Conservation (phyloP, 2,113 vertebrate species). For the Serilophus lunatus region DNA sequence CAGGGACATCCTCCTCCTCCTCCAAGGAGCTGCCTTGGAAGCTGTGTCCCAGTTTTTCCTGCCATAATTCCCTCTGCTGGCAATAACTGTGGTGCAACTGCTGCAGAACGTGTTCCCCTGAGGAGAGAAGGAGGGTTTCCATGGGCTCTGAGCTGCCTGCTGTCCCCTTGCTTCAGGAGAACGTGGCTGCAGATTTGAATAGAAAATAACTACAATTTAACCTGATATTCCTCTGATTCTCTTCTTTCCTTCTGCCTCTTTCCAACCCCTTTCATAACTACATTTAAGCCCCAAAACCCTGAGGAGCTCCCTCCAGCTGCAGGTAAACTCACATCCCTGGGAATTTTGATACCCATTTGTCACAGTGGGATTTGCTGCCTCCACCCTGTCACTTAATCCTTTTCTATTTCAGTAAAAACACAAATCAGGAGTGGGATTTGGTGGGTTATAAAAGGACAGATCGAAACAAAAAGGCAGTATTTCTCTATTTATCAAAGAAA, state of each 20-base stretch:
- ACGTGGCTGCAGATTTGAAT: not conserved
- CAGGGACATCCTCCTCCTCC: not conserved
- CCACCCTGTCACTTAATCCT: not conserved
- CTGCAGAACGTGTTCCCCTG: not conserved
- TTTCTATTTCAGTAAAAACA: not conserved
- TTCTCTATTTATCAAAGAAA: not conserved
- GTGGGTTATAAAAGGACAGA: not conserved
- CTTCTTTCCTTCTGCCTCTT: not conserved
- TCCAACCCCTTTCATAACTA: not conserved
- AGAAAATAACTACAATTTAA: not conserved
- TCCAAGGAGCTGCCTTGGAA: not conserved
- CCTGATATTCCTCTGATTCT: not conserved
- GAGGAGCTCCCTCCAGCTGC: not conserved
- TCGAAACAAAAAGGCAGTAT: not conserved
- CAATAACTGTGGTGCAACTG: not conserved
- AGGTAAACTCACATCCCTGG: not conserved
- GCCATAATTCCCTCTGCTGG: not conserved
- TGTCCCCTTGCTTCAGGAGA: not conserved
- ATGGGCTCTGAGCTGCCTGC: not conserved
- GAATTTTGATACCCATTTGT: not conserved
- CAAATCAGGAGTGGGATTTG: not conserved
- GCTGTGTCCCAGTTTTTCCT: not conserved
- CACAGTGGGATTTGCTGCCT: not conserved
- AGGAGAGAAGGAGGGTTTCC: not conserved
- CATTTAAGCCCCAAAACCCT: not conserved